These are phyloP conservation scores for Pentalonia nigronervosa DNA, from an alignment of 1,140 invertebrate species.

Conservation along the genomic window DNA sequence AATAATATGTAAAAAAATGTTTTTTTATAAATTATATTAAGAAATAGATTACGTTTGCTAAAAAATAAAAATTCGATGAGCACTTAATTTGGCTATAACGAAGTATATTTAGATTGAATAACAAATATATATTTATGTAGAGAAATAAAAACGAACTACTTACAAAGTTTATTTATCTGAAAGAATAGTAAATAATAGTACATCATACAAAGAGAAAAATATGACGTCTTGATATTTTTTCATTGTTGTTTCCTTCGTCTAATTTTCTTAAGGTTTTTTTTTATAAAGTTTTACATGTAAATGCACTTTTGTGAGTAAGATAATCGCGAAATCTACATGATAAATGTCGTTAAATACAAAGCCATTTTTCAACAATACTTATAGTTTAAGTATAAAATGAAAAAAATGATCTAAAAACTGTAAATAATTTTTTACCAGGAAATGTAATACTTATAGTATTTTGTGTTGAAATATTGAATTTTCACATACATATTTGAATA, in stretches of 20 bases:
- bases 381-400: neutral
- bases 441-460: neutral
- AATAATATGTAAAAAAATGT: neutral
- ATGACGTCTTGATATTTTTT: neutral
- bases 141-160: neutral
- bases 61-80: neutral
- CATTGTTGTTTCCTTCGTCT: neutral
- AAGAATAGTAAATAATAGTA: constrained; percentile 7
- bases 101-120: neutral
- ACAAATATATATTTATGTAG: neutral
- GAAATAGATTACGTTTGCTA: neutral
- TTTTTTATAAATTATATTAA: neutral
- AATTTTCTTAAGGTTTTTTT: constrained; percentile 20
- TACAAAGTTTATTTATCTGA: neutral
- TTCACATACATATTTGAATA: neutral
- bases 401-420: neutral
- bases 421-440: neutral
- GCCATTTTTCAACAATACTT: neutral
- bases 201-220: neutral
- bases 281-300: neutral
- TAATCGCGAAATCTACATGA: neutral
- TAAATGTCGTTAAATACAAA: neutral
- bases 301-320: neutral
- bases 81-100: too few species aligned
- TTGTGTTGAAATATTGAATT: neutral